Evolutionary conservation across 2,797 vertebrate species (phyloP).

Genomic region (Hippoglossus hippoglossus): DNA sequence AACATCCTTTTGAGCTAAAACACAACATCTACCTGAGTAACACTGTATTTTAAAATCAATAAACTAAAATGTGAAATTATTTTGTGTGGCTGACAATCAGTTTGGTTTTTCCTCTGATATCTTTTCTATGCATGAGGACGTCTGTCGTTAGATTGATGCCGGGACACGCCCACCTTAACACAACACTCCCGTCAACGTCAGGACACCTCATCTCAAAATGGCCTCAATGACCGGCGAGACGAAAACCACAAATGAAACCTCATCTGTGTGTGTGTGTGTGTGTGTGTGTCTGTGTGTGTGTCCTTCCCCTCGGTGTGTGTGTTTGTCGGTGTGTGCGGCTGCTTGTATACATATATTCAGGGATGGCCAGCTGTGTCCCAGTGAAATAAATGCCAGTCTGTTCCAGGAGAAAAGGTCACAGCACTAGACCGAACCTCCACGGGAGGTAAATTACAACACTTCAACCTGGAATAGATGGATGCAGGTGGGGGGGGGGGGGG

Average conservation of each 20-base stretch:
- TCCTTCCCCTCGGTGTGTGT: neutral
- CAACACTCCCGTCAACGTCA: slow-evolving; percentile 7
- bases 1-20: no score
- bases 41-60: no score
- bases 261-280: slow-evolving; percentile 26
- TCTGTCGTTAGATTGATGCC: no score
- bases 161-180: slow-evolving; percentile 20
- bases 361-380: slow-evolving; percentile 45
- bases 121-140: no score
- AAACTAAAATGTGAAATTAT: no score
- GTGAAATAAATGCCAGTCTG: slow-evolving; percentile 49
- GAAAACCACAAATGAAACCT: slow-evolving; percentile 16
- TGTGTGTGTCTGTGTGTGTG: slow-evolving; percentile 5
- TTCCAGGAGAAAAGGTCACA: slow-evolving; percentile 69
- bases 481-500: neutral
- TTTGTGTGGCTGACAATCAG: no score
- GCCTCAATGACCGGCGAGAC: slow-evolving; percentile 1
- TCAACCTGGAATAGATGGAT: slow-evolving; percentile 18
- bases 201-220: slow-evolving; percentile 33
- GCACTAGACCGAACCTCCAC: slow-evolving; percentile 28
- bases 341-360: slow-evolving; percentile 33
- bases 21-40: no score
- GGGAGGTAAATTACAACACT: slow-evolving; percentile 49
- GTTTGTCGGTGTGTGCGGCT: neutral
- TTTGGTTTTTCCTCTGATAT: no score